Evolutionary conservation across 2,888 invertebrate species (phyloP).

Genomic region (Hypolimnas misippus): DNA sequence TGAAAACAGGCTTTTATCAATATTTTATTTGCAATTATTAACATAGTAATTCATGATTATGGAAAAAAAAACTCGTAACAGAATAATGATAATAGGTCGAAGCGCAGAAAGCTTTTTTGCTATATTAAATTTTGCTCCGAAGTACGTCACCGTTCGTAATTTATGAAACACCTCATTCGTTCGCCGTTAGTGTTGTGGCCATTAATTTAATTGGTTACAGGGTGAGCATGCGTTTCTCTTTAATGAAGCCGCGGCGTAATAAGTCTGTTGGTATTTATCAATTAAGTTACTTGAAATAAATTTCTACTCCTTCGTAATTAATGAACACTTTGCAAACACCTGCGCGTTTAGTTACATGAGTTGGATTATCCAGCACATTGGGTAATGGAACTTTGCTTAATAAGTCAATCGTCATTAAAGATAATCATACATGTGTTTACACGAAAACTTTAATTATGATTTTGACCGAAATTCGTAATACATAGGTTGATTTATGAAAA

Average conservation of each 20-base stretch:
- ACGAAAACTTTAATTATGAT: background rate
- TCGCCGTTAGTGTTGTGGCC: conserved; percentile 39
- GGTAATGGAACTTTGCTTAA: conserved; percentile 26
- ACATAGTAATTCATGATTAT: background rate
- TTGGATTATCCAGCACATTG: conserved; percentile 32
- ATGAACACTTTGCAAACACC: conserved; percentile 69
- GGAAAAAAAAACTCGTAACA: background rate
- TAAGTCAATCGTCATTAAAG: conserved; percentile 13
- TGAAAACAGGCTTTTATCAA: background rate
- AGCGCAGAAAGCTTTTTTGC: background rate
- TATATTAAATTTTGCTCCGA: conserved; percentile 17
- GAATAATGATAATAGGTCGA: background rate
- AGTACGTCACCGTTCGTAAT: conserved; percentile 16
- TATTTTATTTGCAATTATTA: background rate
- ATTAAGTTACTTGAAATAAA: conserved; percentile 63
- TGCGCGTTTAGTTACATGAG: conserved; percentile 54
- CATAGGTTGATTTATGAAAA: no score
- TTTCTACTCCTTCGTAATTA: conserved; percentile 61
- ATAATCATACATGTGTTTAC: conserved; percentile 1
- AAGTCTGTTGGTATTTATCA: conserved; percentile 62
- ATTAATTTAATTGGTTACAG: conserved; percentile 64
- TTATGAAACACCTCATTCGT: conserved; percentile 28
- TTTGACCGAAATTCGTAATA: no score
- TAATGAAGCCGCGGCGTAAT: conserved; percentile 57
- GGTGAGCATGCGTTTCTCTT: conserved; percentile 51